Evolutionary conservation across 2,888 invertebrate genomes (phyloP).

Genomic region (Drosophila ustulata): DNA sequence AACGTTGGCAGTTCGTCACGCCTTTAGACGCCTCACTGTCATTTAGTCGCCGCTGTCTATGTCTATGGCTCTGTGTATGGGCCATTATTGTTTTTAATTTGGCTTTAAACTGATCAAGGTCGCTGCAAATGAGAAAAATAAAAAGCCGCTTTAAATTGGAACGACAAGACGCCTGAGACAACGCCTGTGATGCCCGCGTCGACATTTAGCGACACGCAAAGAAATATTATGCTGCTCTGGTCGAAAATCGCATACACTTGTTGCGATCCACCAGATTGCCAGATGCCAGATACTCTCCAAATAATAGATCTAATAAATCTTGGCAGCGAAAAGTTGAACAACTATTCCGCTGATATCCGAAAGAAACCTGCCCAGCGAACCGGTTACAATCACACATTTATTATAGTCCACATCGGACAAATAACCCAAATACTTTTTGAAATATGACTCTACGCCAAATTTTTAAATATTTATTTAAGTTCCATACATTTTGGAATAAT

Average conservation of each 20-base stretch:
- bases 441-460: not conserved
- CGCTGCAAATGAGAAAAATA: conserved; percentile 35
- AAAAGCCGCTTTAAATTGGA: conserved; percentile 64
- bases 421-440: conserved; percentile 8
- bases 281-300: not conserved
- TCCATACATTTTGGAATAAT: conserved; percentile 5
- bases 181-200: conserved; percentile 2
- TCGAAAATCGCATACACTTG: conserved; percentile 10
- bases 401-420: conserved; percentile 5
- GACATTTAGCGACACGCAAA: conserved; percentile 34
- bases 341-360: not conserved
- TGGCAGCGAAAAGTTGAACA: not conserved
- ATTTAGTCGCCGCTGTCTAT: conserved; percentile 42
- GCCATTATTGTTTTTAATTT: conserved; percentile 72
- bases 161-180: conserved; percentile 42
- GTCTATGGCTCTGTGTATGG: conserved; percentile 53
- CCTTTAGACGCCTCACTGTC: conserved; percentile 68
- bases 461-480: not conserved
- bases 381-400: not conserved
- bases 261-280: not conserved
- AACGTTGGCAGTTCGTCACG: conserved; percentile 73
- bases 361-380: conserved; percentile 7
- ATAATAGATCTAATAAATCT: conserved; percentile 6
- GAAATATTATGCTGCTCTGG: conserved; percentile 25
- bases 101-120: conserved; percentile 69